Evolutionary conservation across 2,888 invertebrate genomes (phyloP).

Genomic region (Girardia tigrina): DNA sequence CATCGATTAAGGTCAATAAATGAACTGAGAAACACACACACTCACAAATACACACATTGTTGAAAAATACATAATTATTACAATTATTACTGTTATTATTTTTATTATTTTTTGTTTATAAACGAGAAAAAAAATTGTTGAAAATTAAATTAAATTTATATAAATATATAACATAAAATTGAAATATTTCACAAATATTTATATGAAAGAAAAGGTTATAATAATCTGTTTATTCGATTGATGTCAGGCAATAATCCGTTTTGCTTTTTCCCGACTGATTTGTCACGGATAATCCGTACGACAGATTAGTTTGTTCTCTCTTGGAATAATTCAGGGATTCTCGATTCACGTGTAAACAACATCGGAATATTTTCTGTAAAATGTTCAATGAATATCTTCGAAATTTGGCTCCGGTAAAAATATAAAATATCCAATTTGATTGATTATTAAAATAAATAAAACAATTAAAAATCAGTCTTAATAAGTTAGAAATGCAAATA

Average conservation of each 20-base stretch:
- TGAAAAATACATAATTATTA: too few species aligned
- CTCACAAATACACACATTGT: too few species aligned
- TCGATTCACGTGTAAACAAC: not conserved
- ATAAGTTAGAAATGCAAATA: not conserved
- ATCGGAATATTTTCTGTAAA: not conserved
- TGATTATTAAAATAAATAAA: conserved; percentile 25
- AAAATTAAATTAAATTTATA: too few species aligned
- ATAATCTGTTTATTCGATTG: not conserved
- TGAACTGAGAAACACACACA: too few species aligned
- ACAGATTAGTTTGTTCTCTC: not conserved
- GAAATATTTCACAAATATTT: too few species aligned
- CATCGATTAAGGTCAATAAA: too few species aligned
- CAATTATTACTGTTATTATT: too few species aligned
- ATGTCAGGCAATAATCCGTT: not conserved
- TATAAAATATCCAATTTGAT: conserved; percentile 21
- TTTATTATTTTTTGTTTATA: too few species aligned
- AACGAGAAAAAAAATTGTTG: too few species aligned
- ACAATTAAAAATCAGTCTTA: conserved; percentile 4
- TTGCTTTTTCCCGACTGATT: not conserved
- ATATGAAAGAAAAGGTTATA: too few species aligned
- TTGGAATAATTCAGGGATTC: not conserved
- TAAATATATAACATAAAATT: too few species aligned
- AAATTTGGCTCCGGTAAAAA: not conserved
- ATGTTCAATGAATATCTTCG: not conserved
- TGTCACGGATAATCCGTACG: not conserved